Base-by-base conservation (phyloP, 2,888 invertebrate genomes). In the Agelastica alni region DNA sequence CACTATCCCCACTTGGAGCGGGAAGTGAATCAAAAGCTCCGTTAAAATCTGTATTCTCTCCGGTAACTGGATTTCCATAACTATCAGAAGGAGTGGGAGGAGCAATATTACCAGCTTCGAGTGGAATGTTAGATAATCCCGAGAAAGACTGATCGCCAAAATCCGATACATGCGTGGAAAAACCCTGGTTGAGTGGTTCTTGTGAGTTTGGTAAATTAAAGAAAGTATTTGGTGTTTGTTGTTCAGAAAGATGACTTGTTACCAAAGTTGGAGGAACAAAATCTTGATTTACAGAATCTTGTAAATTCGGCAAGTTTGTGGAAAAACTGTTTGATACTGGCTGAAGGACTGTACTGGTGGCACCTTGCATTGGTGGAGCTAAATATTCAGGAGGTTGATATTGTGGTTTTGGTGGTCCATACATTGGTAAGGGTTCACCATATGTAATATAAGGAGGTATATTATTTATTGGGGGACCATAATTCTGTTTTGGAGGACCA, bases 41-140 rank as follows among this genome's bases (percentile, higher is more conserved):
- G 39, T 69, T 69, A 32, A 63, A 58, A 41, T 64, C 30, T 43
- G 62, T 70, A 20, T 74, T 72, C 18, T 72, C 63, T 65, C 74
- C 51, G 63, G 78, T 72, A 9, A 78, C 72, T 31, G 77, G 74
- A 49, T 75, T 67, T 16, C 77, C 76, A 47, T 77, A 71, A 37
- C 72, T 72, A 46, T 77, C 74, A 28, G 75, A 74, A 10, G 75
- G 74, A 53, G 73, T 71, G 7, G 65, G 65, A 17, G 66, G 58
- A 14, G 62, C 51, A 20, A 51, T 42, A 13, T 13, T 30, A n/a
- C 42, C 18, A 9, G 41, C 30, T 6, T 49, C 49, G 1, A 49
- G 12, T 7, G 49, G 49, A 14, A 41, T 57, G 49, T 53, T 52
- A 47, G 22, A 51, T 17, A 52, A 58, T 26, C 42, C 53, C 30